These are phyloP conservation scores for Campoletis sonorensis DNA, from an alignment of 1,140 invertebrate species.

Conservation along the genomic window DNA sequence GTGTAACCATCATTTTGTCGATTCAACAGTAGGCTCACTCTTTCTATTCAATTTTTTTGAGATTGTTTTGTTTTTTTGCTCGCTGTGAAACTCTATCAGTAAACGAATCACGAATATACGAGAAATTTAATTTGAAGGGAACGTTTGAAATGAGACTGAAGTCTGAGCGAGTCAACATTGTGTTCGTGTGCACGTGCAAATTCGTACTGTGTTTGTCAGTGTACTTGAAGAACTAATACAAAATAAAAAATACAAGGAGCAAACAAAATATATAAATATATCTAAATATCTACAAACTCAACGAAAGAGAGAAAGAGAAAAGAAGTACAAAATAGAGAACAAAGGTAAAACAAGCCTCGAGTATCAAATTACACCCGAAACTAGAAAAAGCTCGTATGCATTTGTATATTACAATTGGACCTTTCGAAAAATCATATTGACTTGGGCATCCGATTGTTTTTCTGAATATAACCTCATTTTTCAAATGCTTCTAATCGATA, in stretches of 20 bases:
- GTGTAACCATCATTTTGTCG: no score
- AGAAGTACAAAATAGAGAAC: neutral
- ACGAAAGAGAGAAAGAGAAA: slow-evolving; percentile 35
- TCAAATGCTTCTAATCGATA: no score
- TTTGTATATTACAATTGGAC: neutral
- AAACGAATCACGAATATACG: slow-evolving; percentile 49
- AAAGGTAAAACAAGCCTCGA: slow-evolving; percentile 20
- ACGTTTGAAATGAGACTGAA: slow-evolving; percentile 56
- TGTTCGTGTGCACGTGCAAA: neutral
- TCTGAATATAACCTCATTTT: no score
- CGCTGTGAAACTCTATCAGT: slow-evolving; percentile 46
- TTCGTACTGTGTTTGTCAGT: neutral
- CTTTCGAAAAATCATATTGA: neutral
- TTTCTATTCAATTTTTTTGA: neutral
- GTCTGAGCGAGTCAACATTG: slow-evolving; percentile 6
- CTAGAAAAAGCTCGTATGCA: neutral
- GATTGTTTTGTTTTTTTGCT: neutral
- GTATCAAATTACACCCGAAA: slow-evolving; percentile 28
- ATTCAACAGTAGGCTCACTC: no score
- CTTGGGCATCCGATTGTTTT: no score
- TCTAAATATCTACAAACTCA: neutral
- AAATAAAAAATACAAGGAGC: neutral
- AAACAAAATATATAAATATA: neutral
- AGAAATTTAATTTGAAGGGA: slow-evolving; percentile 56
- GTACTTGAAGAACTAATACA: neutral